Percentiles rank a stretch among this genome's conserved stretches.
Conservation (phyloP, 2,797 vertebrate species). For the Thaleichthys pacificus region DNA sequence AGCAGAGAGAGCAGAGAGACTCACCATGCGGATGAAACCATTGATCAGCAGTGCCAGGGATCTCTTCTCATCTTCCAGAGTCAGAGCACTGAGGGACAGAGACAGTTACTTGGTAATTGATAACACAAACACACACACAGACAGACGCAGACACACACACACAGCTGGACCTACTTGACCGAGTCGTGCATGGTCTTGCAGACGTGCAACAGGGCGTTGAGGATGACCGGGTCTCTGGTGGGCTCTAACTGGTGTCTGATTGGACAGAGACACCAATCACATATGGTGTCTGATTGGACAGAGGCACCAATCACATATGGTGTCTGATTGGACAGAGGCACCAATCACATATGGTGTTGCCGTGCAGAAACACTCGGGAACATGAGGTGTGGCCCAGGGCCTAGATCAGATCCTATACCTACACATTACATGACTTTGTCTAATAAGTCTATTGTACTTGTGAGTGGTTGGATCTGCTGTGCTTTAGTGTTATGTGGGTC, state of each 20-base stretch:
- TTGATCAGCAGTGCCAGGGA: constrained; percentile 87
- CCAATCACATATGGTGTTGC: background rate
- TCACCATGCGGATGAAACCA: constrained; percentile 96
- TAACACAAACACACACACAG: background rate
- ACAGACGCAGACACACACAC: background rate
- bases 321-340: background rate
- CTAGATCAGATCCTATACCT: no score
- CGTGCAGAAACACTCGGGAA: background rate
- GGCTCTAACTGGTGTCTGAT: constrained; percentile 88
- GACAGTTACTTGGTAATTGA: constrained; percentile 3
- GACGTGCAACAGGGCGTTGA: constrained; percentile 93
- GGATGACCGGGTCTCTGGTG: constrained; percentile 94
- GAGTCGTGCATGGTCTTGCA: constrained; percentile 99
- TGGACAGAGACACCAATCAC: background rate
- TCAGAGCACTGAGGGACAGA: constrained; percentile 82
- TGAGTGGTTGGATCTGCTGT: background rate
- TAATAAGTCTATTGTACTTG: background rate
- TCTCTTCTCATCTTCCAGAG: constrained; percentile 94
- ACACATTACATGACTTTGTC: no score
- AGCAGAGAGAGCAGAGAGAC: constrained; percentile 33
- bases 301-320: background rate
- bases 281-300: background rate
- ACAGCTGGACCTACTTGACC: constrained; percentile 84
- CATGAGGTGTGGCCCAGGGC: background rate
- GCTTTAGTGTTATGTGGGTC: background rate